Base-by-base conservation (phyloP, 2,797 vertebrate genomes). In the Taeniopygia guttata region DNA sequence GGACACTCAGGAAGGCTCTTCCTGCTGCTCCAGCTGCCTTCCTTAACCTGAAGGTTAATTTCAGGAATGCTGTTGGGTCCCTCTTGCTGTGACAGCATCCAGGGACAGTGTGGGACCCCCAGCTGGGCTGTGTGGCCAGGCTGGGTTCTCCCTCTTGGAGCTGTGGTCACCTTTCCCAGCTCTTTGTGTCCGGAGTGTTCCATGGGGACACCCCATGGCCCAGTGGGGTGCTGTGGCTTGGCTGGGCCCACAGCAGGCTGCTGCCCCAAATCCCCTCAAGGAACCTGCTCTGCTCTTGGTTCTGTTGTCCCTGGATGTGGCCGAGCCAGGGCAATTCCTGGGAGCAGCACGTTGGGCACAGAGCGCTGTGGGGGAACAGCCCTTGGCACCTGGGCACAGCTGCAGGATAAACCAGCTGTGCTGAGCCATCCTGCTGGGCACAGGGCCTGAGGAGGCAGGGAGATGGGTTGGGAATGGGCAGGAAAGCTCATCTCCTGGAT, bases 131-230 rank as follows among this genome's bases (percentile, higher is more conserved):
- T 11, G 12, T 34, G 30, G 67, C 34, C n/a, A 7, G 64, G 34
- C 64, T 62, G 73, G 64, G 30, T 64, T 76, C n/a, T 68, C 63
- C 16, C 48, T 52, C 36, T 9, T 32, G 59, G 26, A 40, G 45
- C 52, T 54, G 27, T 27, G 70, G 16, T 62, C 59, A 27, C 63
- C 36, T 51, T 69, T 25, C 68, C 79, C 15, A 2, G 19, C 20
- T n/a, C 21, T 19, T 16, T 6, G 12, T 43, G 17, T 11, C 15
- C 0, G 0, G 49, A 42, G 25, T 0, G 0, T 59, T 87, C 19
- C 0, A 4, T 48, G 32, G 30, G 38, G 26, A 8, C 70, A 4
- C 46, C 20, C 45, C 17, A 0, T 36, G 12, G 46, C 38, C 2
- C 42, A 3, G 2, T 1, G 12, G 48, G 7, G 19, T 11, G 66